Evolutionary conservation across 2,888 invertebrate species (phyloP).

Genomic region (Pseudococcus viburni): DNA sequence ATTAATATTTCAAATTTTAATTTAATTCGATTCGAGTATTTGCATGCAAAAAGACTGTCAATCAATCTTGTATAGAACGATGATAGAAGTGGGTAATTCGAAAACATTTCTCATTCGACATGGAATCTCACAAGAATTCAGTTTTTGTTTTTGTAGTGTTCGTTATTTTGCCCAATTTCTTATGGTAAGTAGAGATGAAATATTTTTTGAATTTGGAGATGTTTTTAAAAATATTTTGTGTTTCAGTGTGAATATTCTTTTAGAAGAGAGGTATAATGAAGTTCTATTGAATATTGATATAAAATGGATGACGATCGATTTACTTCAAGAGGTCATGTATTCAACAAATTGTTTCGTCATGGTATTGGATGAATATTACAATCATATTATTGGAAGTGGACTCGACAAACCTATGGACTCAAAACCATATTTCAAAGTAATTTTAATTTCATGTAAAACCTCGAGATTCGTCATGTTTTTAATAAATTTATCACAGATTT

Average conservation of each 20-base stretch:
- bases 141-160: not conserved
- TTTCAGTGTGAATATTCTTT: conserved; percentile 30
- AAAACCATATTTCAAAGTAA: conserved; percentile 75
- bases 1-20: conserved; percentile 8
- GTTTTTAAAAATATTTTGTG: not conserved
- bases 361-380: conserved; percentile 75
- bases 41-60: conserved; percentile 23
- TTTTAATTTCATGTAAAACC: not conserved
- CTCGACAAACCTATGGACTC: conserved; percentile 73
- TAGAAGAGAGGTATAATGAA: conserved; percentile 26
- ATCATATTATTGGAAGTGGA: conserved; percentile 74
- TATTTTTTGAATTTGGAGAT: too few species aligned
- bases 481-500: conserved; percentile 72
- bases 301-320: conserved; percentile 58
- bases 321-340: conserved; percentile 67
- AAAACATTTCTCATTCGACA: not conserved
- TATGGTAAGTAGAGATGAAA: not conserved
- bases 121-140: not conserved
- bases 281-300: conserved; percentile 49
- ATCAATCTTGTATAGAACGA: not conserved
- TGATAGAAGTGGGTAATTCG: not conserved
- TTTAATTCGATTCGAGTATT: not conserved
- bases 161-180: not conserved
- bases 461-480: not conserved
- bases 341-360: conserved; percentile 74